phyloP scores from a whole-genome alignment of 64 coral and sea anemone species.

The Cladopsammia gracilis region DNA sequence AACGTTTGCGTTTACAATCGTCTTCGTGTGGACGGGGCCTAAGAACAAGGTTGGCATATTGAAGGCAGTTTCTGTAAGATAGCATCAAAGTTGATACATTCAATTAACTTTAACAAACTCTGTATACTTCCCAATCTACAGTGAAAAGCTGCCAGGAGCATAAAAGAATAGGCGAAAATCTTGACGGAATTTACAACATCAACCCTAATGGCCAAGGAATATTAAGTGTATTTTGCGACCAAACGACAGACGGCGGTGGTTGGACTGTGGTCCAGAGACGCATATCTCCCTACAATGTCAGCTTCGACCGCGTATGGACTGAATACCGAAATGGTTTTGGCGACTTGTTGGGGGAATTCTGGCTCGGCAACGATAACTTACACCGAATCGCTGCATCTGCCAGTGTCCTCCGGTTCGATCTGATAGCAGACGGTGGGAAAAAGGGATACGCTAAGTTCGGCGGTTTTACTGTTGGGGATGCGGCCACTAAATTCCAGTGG shows the following conservation, averaged over 20 bases:
- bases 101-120: no score
- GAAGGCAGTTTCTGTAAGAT: no score
- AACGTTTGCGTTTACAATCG: no score
- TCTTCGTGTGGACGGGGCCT: no score
- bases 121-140: background rate
- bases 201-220: background rate
- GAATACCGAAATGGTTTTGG: constrained; percentile 60
- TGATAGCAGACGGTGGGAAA: background rate
- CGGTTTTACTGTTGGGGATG: constrained; percentile 14
- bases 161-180: background rate
- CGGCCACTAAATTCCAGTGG: background rate
- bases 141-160: constrained; percentile 33
- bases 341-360: constrained; percentile 35
- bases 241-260: constrained; percentile 59
- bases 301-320: constrained; percentile 36
- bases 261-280: constrained; percentile 65
- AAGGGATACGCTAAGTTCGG: constrained; percentile 41
- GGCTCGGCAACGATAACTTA: constrained; percentile 66
- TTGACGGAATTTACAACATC: constrained; percentile 17
- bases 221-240: constrained; percentile 52
- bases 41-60: no score
- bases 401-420: constrained; percentile 25
- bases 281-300: background rate
- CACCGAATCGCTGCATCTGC: background rate
- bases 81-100: no score